Conservation (phyloP, 2,797 vertebrate species). For the Syngnathus rostellatus region DNA sequence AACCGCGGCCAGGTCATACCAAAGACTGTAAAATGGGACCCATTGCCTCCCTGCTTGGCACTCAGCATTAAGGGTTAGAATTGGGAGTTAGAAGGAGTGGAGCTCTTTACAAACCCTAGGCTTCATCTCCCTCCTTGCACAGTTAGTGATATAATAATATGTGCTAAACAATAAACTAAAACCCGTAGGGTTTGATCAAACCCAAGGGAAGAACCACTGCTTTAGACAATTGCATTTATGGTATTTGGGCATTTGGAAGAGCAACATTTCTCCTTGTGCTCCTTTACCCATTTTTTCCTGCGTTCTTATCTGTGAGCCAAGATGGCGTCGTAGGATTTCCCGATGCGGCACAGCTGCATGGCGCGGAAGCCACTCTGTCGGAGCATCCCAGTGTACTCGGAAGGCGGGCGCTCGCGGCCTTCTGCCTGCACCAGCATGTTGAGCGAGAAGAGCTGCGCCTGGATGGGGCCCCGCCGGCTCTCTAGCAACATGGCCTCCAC, state of each 20-base stretch:
- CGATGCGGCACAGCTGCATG: conserved; percentile 64
- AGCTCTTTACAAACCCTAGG: too few relatives aligned
- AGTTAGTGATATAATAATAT: too few relatives aligned
- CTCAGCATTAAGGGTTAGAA: too few relatives aligned
- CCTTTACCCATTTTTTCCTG: not conserved
- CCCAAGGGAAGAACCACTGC: too few relatives aligned
- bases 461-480: conserved; percentile 61
- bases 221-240: too few relatives aligned
- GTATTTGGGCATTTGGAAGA: not conserved
- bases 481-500: conserved; percentile 66
- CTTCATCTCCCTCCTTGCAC: too few relatives aligned
- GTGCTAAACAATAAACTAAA: too few relatives aligned
- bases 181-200: too few relatives aligned
- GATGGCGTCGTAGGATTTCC: conserved; percentile 69
- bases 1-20: too few relatives aligned
- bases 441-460: conserved; percentile 67
- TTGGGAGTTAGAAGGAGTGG: too few relatives aligned
- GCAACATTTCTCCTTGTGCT: not conserved
- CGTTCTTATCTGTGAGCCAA: conserved; percentile 56
- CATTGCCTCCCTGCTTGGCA: too few relatives aligned
- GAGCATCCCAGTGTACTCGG: conserved; percentile 58
- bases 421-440: conserved; percentile 70
- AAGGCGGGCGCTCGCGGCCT: conserved; percentile 61
- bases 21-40: too few relatives aligned
- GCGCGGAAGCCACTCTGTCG: conserved; percentile 50